These are phyloP conservation scores for Euzetes globulus DNA, from an alignment of 2,888 invertebrate genomes.

Conservation along the genomic window DNA sequence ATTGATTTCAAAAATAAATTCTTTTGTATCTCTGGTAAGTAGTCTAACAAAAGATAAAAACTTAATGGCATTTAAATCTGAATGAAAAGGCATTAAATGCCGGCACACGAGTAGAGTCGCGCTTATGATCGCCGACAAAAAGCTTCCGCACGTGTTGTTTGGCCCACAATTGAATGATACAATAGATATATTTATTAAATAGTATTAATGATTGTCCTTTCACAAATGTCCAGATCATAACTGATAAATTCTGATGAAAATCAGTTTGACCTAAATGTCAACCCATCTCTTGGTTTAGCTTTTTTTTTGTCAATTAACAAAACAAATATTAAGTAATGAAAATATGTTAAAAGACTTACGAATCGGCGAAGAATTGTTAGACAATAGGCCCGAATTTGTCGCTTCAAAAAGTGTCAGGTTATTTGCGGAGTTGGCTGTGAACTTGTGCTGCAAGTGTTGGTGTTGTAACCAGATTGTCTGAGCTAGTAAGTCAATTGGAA, in stretches of 20 bases:
- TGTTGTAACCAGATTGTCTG: not conserved
- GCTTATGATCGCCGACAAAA: not conserved
- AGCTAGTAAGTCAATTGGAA: not conserved
- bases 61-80: not conserved
- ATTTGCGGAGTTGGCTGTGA: not conserved
- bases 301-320: too few species aligned
- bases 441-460: not conserved
- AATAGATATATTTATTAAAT: not conserved
- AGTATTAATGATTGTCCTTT: not conserved
- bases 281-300: too few species aligned
- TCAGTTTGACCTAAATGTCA: too few species aligned
- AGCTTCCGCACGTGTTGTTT: conserved; percentile 7
- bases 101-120: not conserved
- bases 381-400: not conserved
- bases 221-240: too few species aligned
- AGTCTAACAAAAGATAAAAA: too few species aligned
- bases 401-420: not conserved
- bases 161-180: not conserved
- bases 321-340: too few species aligned
- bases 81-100: not conserved
- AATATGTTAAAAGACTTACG: not conserved
- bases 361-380: not conserved
- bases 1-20: too few species aligned
- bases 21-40: too few species aligned
- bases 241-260: too few species aligned